phyloP scores from a whole-genome alignment of 2,113 vertebrate species.

The Dasyornis broadbenti region DNA sequence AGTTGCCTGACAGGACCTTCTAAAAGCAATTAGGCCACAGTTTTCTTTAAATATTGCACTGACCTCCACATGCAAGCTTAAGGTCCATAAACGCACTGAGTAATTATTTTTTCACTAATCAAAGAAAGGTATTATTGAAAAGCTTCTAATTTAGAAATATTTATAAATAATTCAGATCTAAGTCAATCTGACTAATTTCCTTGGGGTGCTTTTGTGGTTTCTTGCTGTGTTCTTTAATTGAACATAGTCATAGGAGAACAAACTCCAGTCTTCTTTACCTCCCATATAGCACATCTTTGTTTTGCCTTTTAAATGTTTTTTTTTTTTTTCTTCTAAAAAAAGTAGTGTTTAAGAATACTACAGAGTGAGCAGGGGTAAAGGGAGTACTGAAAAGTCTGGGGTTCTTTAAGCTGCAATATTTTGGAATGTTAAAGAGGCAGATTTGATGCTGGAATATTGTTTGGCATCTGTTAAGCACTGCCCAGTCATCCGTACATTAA shows the following conservation, averaged over 20 bases:
- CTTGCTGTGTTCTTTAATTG: conserved; percentile 64
- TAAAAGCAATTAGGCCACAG: not conserved
- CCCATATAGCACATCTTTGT: conserved; percentile 5
- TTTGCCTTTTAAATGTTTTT: not conserved
- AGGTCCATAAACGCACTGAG: not conserved
- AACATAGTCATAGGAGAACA: conserved; percentile 26
- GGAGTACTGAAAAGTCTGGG: not conserved
- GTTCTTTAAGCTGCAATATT: not conserved
- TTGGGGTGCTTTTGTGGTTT: conserved; percentile 25
- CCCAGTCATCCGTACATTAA: not conserved
- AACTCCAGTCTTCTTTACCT: conserved; percentile 38
- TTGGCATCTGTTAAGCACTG: not conserved
- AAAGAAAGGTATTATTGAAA: conserved; percentile 1
- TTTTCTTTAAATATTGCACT: not conserved
- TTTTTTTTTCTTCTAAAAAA: not conserved
- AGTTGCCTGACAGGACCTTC: not conserved
- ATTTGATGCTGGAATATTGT: not conserved
- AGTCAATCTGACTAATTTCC: conserved; percentile 57
- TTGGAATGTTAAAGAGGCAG: not conserved
- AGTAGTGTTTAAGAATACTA: not conserved
- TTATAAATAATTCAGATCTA: conserved; percentile 38
- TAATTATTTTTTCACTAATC: conserved; percentile 11
- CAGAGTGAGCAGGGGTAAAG: not conserved
- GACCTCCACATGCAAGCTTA: conserved; percentile 32
- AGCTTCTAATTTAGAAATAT: conserved; percentile 40